These are phyloP conservation scores for Mormyrus hasselquistii DNA, from an alignment of 2,797 vertebrate species.

Conservation along the genomic window DNA sequence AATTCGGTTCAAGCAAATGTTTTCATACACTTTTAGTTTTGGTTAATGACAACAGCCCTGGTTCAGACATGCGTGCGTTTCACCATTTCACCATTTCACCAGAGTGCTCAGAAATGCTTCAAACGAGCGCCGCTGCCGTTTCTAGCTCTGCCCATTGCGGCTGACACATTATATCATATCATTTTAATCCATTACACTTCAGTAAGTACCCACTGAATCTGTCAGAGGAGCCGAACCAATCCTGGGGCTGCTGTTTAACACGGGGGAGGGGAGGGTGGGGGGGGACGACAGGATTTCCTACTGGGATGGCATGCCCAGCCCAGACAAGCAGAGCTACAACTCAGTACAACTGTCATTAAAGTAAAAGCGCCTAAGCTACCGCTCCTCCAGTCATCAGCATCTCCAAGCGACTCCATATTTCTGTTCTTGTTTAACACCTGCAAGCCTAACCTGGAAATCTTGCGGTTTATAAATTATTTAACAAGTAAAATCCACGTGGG, in stretches of 20 bases:
- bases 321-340: neutral
- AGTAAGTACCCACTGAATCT: neutral
- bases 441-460: neutral
- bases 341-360: neutral
- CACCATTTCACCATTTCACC: neutral
- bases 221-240: neutral
- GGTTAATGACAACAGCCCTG: neutral
- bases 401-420: neutral
- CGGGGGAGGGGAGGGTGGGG: too few species aligned
- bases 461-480: neutral
- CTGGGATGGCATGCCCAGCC: neutral
- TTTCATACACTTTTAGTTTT: neutral
- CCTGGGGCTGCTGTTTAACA: neutral
- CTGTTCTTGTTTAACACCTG: neutral
- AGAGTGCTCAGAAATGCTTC: neutral
- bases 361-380: neutral
- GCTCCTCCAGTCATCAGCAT: neutral
- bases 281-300: neutral
- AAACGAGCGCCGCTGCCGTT: neutral
- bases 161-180: neutral
- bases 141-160: neutral
- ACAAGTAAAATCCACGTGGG: neutral
- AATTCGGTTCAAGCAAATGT: neutral
- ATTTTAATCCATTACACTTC: neutral
- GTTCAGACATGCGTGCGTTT: neutral